phyloP scores from a whole-genome alignment of 2,888 invertebrate species.

The Linnaemya tessellans region DNA sequence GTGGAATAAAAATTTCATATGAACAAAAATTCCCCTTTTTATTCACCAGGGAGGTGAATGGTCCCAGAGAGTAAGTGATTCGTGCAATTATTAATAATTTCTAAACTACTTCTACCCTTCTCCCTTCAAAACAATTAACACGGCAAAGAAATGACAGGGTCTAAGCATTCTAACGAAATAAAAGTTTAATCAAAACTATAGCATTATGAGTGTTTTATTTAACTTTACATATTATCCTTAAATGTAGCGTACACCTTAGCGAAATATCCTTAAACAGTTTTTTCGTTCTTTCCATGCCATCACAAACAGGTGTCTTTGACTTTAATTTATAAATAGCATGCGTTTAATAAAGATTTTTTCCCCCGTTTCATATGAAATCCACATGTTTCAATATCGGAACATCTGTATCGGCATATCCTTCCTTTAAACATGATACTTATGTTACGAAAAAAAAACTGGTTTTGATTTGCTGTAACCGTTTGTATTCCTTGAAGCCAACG shows the following conservation, averaged over 20 bases:
- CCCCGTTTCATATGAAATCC: constrained; percentile 3
- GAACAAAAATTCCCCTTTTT: too few relatives aligned
- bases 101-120: too few relatives aligned
- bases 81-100: too few relatives aligned
- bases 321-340: constrained; percentile 61
- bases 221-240: neutral
- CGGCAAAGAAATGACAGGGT: too few relatives aligned
- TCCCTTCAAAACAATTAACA: too few relatives aligned
- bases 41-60: too few relatives aligned
- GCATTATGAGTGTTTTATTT: too few relatives aligned
- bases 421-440: constrained; percentile 44
- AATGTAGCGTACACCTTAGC: neutral
- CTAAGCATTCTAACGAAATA: too few relatives aligned
- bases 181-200: too few relatives aligned
- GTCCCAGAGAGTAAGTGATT: too few relatives aligned
- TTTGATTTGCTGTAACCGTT: constrained; percentile 54
- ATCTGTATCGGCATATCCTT: constrained; percentile 66
- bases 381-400: constrained; percentile 51
- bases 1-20: too few relatives aligned
- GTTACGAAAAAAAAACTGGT: constrained; percentile 38
- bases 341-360: constrained; percentile 60
- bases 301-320: constrained; percentile 59
- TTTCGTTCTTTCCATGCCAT: neutral
- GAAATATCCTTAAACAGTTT: constrained; percentile 37
- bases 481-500: constrained; percentile 10